Conservation (phyloP, 2,888 invertebrate genomes). For the Callinectes sapidus region DNA sequence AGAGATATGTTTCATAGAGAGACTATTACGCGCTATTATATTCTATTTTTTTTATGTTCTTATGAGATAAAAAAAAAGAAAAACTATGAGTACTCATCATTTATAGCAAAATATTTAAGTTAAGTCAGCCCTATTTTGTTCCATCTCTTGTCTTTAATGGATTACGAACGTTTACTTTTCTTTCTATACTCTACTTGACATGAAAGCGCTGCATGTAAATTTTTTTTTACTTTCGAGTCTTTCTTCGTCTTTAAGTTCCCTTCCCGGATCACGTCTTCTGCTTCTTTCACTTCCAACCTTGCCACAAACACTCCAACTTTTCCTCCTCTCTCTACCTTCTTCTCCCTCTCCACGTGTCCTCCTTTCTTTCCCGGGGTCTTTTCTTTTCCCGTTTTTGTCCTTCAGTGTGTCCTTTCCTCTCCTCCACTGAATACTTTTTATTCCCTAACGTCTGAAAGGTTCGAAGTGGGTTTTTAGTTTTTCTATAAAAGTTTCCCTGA, state of each 20-base stretch:
- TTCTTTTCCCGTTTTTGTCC: background rate
- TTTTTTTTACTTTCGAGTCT: background rate
- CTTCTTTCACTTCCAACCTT: background rate
- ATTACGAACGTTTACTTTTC: background rate
- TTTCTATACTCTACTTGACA: background rate
- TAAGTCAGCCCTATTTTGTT: background rate
- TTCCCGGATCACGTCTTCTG: background rate
- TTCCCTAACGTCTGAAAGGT: conserved; percentile 19
- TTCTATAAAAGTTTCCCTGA: conserved; percentile 18
- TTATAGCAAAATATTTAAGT: too few relatives aligned
- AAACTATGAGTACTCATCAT: too few relatives aligned
- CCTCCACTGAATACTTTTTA: background rate
- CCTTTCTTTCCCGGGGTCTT: background rate
- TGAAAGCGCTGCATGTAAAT: background rate
- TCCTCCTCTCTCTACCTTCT: background rate
- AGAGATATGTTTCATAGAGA: too few relatives aligned
- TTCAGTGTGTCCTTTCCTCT: background rate
- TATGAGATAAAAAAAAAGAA: too few relatives aligned
- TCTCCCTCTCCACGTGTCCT: background rate
- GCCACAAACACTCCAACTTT: background rate
- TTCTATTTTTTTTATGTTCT: too few relatives aligned
- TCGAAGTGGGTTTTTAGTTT: background rate
- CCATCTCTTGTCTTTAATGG: background rate
- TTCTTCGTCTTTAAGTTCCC: background rate
- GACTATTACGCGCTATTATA: too few relatives aligned